Evolutionary conservation across 2,888 invertebrate genomes (phyloP).

Genomic region (Xanthostigma xanthostigma): DNA sequence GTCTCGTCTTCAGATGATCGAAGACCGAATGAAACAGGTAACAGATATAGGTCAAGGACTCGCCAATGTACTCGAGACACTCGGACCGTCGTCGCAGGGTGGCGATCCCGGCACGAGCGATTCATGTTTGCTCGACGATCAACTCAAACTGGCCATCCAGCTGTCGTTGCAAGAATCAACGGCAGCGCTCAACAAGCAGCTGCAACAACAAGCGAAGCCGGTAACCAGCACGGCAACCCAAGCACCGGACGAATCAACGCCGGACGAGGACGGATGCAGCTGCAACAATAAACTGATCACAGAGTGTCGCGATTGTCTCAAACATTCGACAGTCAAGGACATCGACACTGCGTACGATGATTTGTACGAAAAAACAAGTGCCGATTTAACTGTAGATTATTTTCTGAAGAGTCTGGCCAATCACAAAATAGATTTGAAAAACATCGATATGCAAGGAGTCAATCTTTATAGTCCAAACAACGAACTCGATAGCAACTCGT

Average conservation of each 20-base stretch:
- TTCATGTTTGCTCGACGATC: conserved; percentile 29
- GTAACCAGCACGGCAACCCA: conserved; percentile 9
- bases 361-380: conserved; percentile 25
- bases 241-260: conserved; percentile 4
- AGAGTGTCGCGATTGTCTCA: neutral
- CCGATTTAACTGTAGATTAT: conserved; percentile 36
- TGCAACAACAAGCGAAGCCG: conserved; percentile 13
- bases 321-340: neutral
- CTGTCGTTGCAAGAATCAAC: conserved; percentile 33
- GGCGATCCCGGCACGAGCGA: conserved; percentile 26
- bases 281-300: neutral
- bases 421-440: conserved; percentile 28
- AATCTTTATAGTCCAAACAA: conserved; percentile 21
- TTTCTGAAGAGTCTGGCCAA: conserved; percentile 35
- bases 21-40: conserved; percentile 37
- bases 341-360: neutral
- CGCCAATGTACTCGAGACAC: conserved; percentile 13
- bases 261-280: neutral
- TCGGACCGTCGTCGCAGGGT: conserved; percentile 9
- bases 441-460: conserved; percentile 20
- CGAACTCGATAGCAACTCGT: conserved; percentile 12
- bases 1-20: conserved; percentile 49
- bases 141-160: conserved; percentile 35
- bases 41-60: conserved; percentile 18
- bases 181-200: conserved; percentile 16